A percentile compares a stretch with the other conserved stretches of the same genome.
Evolutionary conservation across 2,797 vertebrate species (phyloP).

Genomic region (Tarsius wallacei): DNA sequence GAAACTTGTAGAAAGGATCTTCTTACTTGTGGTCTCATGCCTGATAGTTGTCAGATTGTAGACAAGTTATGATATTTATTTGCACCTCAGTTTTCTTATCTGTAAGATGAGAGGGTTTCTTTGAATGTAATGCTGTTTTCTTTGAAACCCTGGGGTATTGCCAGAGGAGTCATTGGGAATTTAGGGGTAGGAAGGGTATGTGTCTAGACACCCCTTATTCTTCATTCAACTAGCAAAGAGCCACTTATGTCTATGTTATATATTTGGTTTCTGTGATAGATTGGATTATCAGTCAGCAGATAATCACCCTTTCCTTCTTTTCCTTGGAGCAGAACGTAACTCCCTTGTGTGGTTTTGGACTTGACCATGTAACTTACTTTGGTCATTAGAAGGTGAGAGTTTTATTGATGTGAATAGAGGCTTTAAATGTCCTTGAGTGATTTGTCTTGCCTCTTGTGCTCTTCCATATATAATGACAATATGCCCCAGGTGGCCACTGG

Average conservation of each 20-base stretch:
- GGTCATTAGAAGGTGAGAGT: not conserved
- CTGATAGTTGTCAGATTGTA: not conserved
- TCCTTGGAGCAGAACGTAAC: not conserved
- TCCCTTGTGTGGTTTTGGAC: not conserved
- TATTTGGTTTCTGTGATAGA: not conserved
- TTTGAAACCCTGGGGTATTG: not conserved
- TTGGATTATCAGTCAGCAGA: conserved; percentile 43
- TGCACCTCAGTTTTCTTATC: conserved; percentile 60
- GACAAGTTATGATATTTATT: not conserved
- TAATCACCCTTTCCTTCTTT: not conserved
- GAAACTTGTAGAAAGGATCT: conserved; percentile 7
- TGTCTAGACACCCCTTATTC: not conserved
- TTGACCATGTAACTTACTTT: not conserved
- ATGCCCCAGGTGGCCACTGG: not conserved
- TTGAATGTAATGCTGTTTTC: not conserved
- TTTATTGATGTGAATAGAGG: not conserved
- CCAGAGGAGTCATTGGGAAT: not conserved
- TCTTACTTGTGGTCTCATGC: not conserved
- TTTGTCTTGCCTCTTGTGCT: not conserved
- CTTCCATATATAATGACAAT: not conserved
- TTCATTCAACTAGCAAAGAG: not conserved
- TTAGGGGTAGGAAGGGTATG: not conserved
- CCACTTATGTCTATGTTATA: not conserved
- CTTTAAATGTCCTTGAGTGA: not conserved
- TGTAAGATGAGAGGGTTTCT: not conserved